Base-by-base conservation (phyloP, 2,113 vertebrate genomes). In the Sinocyclocheilus rhinocerous region DNA sequence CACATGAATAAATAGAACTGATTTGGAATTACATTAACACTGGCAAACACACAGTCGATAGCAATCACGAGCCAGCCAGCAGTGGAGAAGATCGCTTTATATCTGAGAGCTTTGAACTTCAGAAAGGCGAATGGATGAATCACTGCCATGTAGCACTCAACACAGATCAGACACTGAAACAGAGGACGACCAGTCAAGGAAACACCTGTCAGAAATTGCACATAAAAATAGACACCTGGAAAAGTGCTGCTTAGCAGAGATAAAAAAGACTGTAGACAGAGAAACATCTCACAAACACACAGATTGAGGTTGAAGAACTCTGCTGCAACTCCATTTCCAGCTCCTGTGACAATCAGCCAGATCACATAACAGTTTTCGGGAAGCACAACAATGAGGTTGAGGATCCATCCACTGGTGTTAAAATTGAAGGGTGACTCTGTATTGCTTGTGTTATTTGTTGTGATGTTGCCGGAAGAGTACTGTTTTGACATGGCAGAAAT, bases 261-360 rank as follows among this genome's bases (percentile, higher is more conserved):
- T 29, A 61, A 29, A 12, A 39, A 15, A 79, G 77, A 79, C 9
- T 79, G 77, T 4, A 79, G 26, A 39, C 26, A 79, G 50, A 39
- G 10, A 0, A 61, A n/a, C 18, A 79, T 55, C 26, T 79, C 77
- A 39, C 52, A 79, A 20, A 79, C 5, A 11, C 16, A 59, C 42
- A 79, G 77, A 39, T 79, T 61, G 18, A 79, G 77, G 4, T 52
- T 79, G 52, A 79, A 61, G 55, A 79, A 59, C 2, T 79, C 77
- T 39, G 77, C 11, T 11, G 29, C 6, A 16, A 42, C 55, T 80
- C 52, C 77, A 42, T 80, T 80, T 61, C 55, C 55, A 6, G 55
- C 77, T 61, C 77, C 77, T 57, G 20, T 61, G 55, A 61, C 10
- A 11, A 80, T 80, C 10, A 80, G 77, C 52, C 77, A 80, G 55